Conservation (phyloP, 2,797 vertebrate genomes). For the Gila robusta region DNA sequence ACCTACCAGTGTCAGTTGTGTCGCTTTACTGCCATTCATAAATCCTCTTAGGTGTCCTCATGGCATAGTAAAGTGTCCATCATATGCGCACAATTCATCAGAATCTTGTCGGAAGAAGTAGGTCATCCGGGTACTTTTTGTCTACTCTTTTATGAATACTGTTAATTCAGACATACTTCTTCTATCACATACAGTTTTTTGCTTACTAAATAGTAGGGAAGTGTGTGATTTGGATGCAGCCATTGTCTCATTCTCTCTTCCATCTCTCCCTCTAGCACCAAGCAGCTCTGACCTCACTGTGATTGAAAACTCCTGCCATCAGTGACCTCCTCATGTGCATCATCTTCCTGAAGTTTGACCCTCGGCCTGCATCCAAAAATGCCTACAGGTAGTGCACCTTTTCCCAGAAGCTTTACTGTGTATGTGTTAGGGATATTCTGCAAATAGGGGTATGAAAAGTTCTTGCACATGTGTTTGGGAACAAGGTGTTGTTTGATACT, state of each 20-base stretch:
- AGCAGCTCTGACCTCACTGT: slow-evolving; percentile 50
- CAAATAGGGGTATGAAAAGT: background rate
- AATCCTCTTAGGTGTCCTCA: background rate
- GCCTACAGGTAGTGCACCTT: slow-evolving; percentile 91
- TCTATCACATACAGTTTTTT: background rate
- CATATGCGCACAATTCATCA: background rate
- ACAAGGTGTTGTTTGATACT: background rate
- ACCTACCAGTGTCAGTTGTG: no score
- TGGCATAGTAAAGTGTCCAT: background rate
- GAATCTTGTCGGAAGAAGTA: background rate
- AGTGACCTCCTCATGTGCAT: slow-evolving; percentile 89
- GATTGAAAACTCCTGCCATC: slow-evolving; percentile 41
- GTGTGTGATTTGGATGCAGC: background rate
- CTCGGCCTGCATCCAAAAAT: slow-evolving; percentile 94
- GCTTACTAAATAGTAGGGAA: background rate
- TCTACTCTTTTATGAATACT: background rate
- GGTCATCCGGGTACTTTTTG: no score
- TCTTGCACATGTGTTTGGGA: background rate
- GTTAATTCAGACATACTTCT: background rate
- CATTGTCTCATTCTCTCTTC: slow-evolving; percentile 7
- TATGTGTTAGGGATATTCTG: background rate
- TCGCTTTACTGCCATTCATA: background rate
- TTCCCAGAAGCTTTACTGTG: background rate
- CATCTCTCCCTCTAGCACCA: slow-evolving; percentile 59
- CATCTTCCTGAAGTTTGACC: slow-evolving; percentile 98